Evolutionary conservation across 2,113 vertebrate species (phyloP).

Genomic region (Prietella phreatophila): DNA sequence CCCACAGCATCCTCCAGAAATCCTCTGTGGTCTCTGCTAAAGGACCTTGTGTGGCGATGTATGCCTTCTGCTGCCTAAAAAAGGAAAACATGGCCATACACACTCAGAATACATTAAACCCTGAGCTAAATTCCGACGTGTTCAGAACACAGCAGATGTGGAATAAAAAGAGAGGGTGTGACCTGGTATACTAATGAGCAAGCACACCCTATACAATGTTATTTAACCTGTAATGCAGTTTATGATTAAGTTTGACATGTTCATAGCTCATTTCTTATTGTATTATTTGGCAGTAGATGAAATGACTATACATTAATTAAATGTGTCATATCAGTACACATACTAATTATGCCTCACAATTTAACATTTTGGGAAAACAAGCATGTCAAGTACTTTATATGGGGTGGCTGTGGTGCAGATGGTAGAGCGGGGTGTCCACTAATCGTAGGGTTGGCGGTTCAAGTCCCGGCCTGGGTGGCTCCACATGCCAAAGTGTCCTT

Average conservation of each 20-base stretch:
- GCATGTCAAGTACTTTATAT: not conserved
- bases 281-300: not conserved
- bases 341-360: not conserved
- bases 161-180: not conserved
- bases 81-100: constrained; percentile 28
- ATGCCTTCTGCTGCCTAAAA: constrained; percentile 74
- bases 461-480: too few species aligned
- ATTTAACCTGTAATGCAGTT: not conserved
- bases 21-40: constrained; percentile 78
- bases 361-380: not conserved
- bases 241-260: not conserved
- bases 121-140: not conserved
- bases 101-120: constrained; percentile 60
- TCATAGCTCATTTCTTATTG: not conserved
- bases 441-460: too few species aligned
- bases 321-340: not conserved
- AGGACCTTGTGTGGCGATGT: constrained; percentile 78
- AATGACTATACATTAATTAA: not conserved
- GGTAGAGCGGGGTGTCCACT: too few species aligned
- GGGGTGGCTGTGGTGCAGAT: too few species aligned
- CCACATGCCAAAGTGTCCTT: too few species aligned
- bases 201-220: not conserved
- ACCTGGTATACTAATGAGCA: not conserved
- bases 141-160: constrained; percentile 6
- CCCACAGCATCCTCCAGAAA: constrained; percentile 81